These are phyloP conservation scores for Rhaphigaster nebulosa DNA, from an alignment of 2,888 invertebrate genomes.

Conservation along the genomic window DNA sequence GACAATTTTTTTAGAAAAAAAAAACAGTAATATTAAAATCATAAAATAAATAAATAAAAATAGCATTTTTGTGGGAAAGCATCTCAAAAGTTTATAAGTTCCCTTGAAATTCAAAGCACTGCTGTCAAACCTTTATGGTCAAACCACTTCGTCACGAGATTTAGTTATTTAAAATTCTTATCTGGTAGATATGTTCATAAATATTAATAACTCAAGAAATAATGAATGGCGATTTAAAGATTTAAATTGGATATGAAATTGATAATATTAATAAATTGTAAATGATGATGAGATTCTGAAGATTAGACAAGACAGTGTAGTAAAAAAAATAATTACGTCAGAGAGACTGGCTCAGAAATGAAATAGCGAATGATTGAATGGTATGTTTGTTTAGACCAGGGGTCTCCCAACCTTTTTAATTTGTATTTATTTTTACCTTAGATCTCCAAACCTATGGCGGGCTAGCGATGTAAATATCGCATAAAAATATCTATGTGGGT, in stretches of 20 bases:
- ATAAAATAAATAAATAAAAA: too few species aligned
- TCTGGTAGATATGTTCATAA: not conserved
- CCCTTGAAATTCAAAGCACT: too few species aligned
- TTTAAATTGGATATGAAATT: not conserved
- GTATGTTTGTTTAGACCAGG: not conserved
- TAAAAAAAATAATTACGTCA: not conserved
- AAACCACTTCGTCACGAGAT: not conserved
- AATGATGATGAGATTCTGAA: not conserved
- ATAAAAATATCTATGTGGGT: too few species aligned
- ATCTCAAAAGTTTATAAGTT: too few species aligned
- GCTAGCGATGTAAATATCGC: too few species aligned
- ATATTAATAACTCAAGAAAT: not conserved
- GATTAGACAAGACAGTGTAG: not conserved
- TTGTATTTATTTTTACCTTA: too few species aligned
- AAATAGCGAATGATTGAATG: not conserved
- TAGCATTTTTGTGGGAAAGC: too few species aligned
- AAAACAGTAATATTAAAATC: too few species aligned
- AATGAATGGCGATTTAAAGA: not conserved
- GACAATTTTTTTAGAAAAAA: too few species aligned
- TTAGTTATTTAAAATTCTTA: not conserved
- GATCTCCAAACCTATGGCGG: too few species aligned
- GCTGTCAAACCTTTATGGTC: not conserved
- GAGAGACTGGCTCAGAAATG: not conserved
- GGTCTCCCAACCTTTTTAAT: too few species aligned
- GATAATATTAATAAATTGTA: not conserved